Evolutionary conservation across 2,888 invertebrate species (phyloP).

Genomic region (Dastarcus helophoroides): DNA sequence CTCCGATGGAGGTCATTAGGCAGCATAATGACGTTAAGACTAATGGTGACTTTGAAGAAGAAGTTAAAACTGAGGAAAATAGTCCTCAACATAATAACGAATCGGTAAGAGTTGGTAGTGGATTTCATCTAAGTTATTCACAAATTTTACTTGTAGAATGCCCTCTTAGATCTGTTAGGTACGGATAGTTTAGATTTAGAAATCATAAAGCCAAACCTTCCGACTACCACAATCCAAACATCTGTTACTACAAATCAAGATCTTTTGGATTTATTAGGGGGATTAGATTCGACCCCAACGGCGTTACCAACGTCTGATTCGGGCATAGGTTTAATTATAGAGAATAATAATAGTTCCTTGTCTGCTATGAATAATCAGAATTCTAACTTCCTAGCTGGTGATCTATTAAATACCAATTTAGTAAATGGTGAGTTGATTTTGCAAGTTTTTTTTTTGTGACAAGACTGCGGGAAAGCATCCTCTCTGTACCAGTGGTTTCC

Average conservation of each 20-base stretch:
- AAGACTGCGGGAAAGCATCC: no score
- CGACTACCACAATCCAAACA: no score
- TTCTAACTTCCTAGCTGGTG: slow-evolving; percentile 50
- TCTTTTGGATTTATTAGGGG: slow-evolving; percentile 76
- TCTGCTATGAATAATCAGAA: slow-evolving; percentile 31
- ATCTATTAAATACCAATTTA: slow-evolving; percentile 40
- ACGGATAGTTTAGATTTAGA: slow-evolving; percentile 24
- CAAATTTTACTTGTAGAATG: slow-evolving; percentile 49
- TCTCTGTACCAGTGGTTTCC: slow-evolving; percentile 2
- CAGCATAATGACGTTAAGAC: slow-evolving; percentile 27
- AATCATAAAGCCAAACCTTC: slow-evolving; percentile 19
- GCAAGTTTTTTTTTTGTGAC: slow-evolving; percentile 1
- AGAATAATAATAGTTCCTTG: slow-evolving; percentile 31
- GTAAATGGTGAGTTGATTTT: slow-evolving; percentile 25
- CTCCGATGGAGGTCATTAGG: slow-evolving; percentile 69
- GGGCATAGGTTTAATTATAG: slow-evolving; percentile 29
- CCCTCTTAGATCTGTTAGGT: slow-evolving; percentile 76
- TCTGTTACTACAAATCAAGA: slow-evolving; percentile 66
- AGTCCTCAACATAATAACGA: slow-evolving; percentile 35
- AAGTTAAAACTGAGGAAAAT: slow-evolving; percentile 28
- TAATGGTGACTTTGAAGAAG: slow-evolving; percentile 33
- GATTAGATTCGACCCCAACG: slow-evolving; percentile 45
- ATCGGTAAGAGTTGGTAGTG: slow-evolving; percentile 33
- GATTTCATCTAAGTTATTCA: slow-evolving; percentile 1
- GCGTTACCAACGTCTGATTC: slow-evolving; percentile 22